These are phyloP conservation scores for Tryphoninae sp. DNA, from an alignment of 2,888 invertebrate genomes.

Conservation along the genomic window DNA sequence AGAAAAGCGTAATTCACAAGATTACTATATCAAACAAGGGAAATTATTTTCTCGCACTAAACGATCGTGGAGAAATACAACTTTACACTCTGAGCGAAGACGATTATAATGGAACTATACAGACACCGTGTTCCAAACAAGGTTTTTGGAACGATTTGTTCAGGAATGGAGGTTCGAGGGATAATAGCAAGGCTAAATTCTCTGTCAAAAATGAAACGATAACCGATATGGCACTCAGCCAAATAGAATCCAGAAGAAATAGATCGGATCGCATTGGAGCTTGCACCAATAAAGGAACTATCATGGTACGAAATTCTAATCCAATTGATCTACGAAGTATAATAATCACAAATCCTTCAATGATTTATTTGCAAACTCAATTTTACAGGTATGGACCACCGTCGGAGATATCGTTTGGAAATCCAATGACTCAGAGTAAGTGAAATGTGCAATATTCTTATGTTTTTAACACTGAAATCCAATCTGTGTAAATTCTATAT, in stretches of 20 bases:
- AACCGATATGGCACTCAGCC: constrained; percentile 62
- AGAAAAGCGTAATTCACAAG: constrained; percentile 70
- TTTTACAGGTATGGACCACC: constrained; percentile 73
- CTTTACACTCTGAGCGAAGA: constrained; percentile 79
- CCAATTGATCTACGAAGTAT: neutral
- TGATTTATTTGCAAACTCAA: neutral
- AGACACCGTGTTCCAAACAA: constrained; percentile 77
- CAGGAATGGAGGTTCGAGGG: constrained; percentile 64
- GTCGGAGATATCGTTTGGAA: constrained; percentile 64
- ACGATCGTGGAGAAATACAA: constrained; percentile 83
- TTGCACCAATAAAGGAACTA: constrained; percentile 72
- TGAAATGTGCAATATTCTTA: neutral
- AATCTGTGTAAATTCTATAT: no score
- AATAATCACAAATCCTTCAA: neutral
- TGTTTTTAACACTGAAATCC: no score
- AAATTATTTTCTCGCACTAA: constrained; percentile 84
- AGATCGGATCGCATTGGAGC: constrained; percentile 71
- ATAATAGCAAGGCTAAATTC: constrained; percentile 72
- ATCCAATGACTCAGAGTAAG: constrained; percentile 55
- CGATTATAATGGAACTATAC: constrained; percentile 25
- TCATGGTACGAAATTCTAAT: constrained; percentile 69
- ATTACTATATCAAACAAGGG: constrained; percentile 83
- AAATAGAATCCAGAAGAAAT: constrained; percentile 48
- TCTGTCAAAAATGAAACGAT: constrained; percentile 71
- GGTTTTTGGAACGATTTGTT: constrained; percentile 72